Percentiles rank a stretch among this genome's conserved stretches.
These are phyloP conservation scores for Patiria miniata DNA, from an alignment of 35 echinoderm and acorn worm species.

Conservation along the genomic window DNA sequence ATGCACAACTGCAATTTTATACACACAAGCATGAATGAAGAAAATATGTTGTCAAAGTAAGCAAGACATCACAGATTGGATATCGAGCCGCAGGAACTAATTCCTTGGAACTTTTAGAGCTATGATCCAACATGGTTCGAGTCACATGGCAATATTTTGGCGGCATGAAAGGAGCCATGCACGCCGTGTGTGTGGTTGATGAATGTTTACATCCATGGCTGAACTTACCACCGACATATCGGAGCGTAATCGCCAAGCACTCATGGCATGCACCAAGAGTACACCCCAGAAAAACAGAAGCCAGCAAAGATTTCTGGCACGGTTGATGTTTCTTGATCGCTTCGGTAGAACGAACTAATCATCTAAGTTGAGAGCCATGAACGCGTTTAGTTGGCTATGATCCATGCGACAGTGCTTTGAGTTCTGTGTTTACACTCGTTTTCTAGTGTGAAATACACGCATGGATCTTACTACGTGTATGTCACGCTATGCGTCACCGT, in stretches of 20 bases:
- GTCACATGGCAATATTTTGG: too few relatives aligned
- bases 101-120: too few relatives aligned
- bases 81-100: too few relatives aligned
- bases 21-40: too few relatives aligned
- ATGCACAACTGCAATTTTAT: too few relatives aligned
- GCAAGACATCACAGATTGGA: too few relatives aligned
- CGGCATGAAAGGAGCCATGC: too few relatives aligned
- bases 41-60: too few relatives aligned
- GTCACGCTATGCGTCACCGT: conserved; percentile 19
- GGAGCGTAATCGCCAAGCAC: conserved; percentile 61
- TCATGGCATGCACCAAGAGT: conserved; percentile 57
- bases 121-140: too few relatives aligned
- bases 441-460: neutral
- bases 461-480: neutral
- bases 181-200: neutral
- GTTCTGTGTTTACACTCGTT: conserved; percentile 7
- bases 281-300: conserved; percentile 30
- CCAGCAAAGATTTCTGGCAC: conserved; percentile 26
- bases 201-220: conserved; percentile 17
- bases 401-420: conserved; percentile 40
- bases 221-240: conserved; percentile 70
- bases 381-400: conserved; percentile 47
- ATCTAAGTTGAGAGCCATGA: conserved; percentile 45
- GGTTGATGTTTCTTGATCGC: conserved; percentile 28
- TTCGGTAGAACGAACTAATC: conserved; percentile 42